Conservation (phyloP, 30 jellyfish, hydroid and myxozoan species). For the Aurelia aurita complex sp. Pacific region DNA sequence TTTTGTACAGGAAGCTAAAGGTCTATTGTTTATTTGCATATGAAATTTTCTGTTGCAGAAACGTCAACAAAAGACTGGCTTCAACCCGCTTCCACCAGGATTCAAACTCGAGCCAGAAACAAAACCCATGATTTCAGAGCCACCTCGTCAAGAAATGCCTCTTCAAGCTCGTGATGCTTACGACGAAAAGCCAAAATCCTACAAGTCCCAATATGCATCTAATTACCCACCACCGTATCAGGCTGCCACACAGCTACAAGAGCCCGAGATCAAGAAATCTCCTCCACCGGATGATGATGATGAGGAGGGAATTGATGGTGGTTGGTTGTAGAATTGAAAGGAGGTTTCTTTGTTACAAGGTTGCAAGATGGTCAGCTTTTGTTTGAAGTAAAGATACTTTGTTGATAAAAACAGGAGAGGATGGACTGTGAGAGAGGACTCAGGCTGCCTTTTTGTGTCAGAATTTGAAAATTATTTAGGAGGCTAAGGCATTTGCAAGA, state of each 20-base stretch:
- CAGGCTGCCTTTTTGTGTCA: no score
- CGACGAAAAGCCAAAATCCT: slow-evolving; percentile 26
- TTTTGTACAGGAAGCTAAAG: no score
- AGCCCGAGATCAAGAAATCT: background rate
- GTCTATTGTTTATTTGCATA: no score
- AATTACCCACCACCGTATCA: slow-evolving; percentile 67
- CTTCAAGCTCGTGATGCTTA: slow-evolving; percentile 24
- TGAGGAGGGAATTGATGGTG: slow-evolving; percentile 42
- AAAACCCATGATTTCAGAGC: slow-evolving; percentile 15
- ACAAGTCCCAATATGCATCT: slow-evolving; percentile 44
- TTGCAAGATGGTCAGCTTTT: no score
- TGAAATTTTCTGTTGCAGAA: slow-evolving; percentile 11
- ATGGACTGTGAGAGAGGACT: no score
- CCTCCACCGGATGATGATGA: slow-evolving; percentile 25
- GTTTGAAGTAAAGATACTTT: no score
- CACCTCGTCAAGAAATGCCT: slow-evolving; percentile 15
- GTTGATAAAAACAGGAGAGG: no score
- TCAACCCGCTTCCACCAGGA: slow-evolving; percentile 53
- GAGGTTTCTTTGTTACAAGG: no score
- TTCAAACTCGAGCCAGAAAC: slow-evolving; percentile 29
- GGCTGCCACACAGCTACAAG: slow-evolving; percentile 2
- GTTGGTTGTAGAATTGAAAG: slow-evolving; percentile 26
- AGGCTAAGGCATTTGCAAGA: no score
- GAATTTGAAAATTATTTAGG: no score
- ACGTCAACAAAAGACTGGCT: slow-evolving; percentile 31